phyloP scores from a whole-genome alignment of 1,140 invertebrate species.

The Drosophila lacertosa region DNA sequence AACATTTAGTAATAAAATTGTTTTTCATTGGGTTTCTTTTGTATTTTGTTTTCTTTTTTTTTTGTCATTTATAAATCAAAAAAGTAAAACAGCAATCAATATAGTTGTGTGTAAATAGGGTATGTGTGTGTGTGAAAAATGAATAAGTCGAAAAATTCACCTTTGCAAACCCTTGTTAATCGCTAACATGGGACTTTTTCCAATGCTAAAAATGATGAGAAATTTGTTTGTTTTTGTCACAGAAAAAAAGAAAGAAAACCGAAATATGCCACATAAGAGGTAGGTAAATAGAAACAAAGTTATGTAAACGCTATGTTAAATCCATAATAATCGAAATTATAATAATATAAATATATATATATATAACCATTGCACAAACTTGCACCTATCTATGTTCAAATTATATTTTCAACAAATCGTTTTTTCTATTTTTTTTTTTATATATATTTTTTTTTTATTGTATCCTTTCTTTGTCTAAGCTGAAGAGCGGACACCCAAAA shows the following conservation, averaged over 20 bases:
- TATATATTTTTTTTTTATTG: too few relatives aligned
- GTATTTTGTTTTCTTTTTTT: conserved; percentile 15
- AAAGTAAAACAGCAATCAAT: conserved; percentile 44
- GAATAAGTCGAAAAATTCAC: conserved; percentile 85
- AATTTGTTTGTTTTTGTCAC: conserved; percentile 43
- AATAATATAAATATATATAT: conserved; percentile 32
- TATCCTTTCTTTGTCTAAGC: too few relatives aligned
- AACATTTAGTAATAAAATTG: conserved; percentile 46
- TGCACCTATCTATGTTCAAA: background rate
- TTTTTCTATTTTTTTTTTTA: background rate
- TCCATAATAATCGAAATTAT: conserved; percentile 36
- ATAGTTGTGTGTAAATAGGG: conserved; percentile 32
- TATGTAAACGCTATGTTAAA: conserved; percentile 43
- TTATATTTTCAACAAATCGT: conserved; percentile 3
- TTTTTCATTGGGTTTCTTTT: conserved; percentile 10
- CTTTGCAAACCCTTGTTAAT: conserved; percentile 95
- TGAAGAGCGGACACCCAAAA: too few relatives aligned
- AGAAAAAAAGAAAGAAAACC: conserved; percentile 68
- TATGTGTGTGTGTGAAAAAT: conserved; percentile 52
- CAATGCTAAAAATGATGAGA: conserved; percentile 83
- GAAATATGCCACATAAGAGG: conserved; percentile 59
- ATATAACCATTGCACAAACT: conserved; percentile 35
- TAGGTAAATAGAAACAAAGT: conserved; percentile 50
- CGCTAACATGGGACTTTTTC: conserved; percentile 91
- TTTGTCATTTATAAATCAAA: conserved; percentile 6